phyloP scores from a whole-genome alignment of 2,888 invertebrate genomes.

The Cephus nigrinus region DNA sequence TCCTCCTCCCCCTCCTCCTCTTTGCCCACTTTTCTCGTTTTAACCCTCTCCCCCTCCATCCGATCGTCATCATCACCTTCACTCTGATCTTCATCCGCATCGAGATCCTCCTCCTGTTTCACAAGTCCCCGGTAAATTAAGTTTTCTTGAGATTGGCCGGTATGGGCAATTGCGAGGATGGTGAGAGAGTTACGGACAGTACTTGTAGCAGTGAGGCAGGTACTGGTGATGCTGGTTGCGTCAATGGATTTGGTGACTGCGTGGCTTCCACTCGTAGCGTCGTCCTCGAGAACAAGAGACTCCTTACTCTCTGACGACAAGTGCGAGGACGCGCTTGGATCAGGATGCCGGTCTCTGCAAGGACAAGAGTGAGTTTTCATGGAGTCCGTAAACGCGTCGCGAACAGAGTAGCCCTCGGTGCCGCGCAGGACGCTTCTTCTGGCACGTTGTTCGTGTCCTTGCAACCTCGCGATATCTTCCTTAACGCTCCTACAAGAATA shows the following conservation, averaged over 20 bases:
- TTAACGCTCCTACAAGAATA: conserved; percentile 9
- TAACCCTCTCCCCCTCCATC: not conserved
- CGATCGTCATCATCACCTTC: not conserved
- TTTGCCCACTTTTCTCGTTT: not conserved
- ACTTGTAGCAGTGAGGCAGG: too few relatives aligned
- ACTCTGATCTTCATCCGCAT: not conserved
- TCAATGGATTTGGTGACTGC: not conserved
- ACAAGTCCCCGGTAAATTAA: too few relatives aligned
- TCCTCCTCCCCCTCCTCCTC: not conserved
- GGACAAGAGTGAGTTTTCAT: conserved; percentile 25
- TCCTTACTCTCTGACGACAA: not conserved
- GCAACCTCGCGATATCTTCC: not conserved
- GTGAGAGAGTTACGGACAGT: too few relatives aligned
- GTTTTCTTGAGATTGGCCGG: too few relatives aligned
- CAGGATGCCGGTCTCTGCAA: conserved; percentile 16
- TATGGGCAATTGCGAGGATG: too few relatives aligned
- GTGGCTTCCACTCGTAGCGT: conserved; percentile 1
- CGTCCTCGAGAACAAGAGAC: too few relatives aligned
- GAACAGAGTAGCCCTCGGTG: not conserved
- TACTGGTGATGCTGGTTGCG: too few relatives aligned
- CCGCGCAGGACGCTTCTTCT: conserved; percentile 1
- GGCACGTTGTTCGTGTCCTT: not conserved
- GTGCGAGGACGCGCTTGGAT: not conserved
- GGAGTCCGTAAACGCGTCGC: conserved; percentile 3
- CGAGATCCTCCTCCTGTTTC: not conserved